Evolutionary conservation across 2,888 invertebrate species (phyloP), one percentile per base, ranked within the genome.

Genomic region (Andrena dorsata): DNA sequence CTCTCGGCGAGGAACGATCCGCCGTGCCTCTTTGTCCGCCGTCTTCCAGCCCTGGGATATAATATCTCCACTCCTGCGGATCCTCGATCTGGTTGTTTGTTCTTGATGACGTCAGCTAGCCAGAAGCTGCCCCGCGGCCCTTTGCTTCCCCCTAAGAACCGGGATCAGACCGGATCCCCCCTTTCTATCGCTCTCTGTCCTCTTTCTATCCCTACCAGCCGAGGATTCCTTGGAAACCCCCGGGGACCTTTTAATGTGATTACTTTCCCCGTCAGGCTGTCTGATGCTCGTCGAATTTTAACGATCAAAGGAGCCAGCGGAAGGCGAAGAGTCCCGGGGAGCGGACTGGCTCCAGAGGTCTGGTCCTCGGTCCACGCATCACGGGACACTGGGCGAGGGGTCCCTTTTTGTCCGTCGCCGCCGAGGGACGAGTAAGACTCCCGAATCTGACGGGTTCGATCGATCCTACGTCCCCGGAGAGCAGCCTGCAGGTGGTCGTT

Each of bases 31-130:
- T 83, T 74, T 60, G 60, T 80, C 74, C 71, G 56, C 20, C 41
- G 73, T 30, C 69, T 68, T 82, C 60, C 63, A 66, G 60, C 77
- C 74, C 79, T 61, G 58, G 69, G 87, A 86, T 82, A 86, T 84
- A 73, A 81, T 82, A 75, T 70, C 72, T 56, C 63, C 65, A 78
- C 26, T 72, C 49, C 81, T 16, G 16, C 53, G 73, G 76, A 79
- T 73, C 76, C 71, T 80, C 80, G 71, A 80, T 85, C 85, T 77
- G 66, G 77, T 83, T 86, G 86, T 85, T 85, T 83, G 81, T 81
- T 77, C 79, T 60, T 28, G 83, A 86, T 85, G 85, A 86, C 85
- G 86, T 86, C 86, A 80, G 83, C 79, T 84, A 71, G 60, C 80
- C 80, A 20, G 75, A 68, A 84, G 79, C 82, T 64, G 70, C 47